A percentile compares a stretch with the other conserved stretches of the same genome.
These are phyloP conservation scores for Choloepus didactylus DNA, from an alignment of 2,797 vertebrate species.

Conservation along the genomic window DNA sequence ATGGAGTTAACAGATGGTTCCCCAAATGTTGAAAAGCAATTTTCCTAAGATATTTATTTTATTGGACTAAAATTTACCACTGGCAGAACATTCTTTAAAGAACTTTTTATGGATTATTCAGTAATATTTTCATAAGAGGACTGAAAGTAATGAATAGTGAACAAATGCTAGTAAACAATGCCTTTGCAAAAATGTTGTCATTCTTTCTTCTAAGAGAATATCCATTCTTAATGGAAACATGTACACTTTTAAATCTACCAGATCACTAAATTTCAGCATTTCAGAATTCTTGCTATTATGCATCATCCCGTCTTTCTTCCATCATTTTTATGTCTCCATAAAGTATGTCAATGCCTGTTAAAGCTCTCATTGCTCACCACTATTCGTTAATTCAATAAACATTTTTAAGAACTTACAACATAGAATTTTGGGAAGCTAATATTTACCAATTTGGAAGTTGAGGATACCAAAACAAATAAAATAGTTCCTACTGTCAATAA, in stretches of 20 bases:
- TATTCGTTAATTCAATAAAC: constrained; percentile 15
- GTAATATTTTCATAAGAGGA: constrained; percentile 18
- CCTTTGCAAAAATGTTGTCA: neutral
- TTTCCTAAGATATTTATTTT: neutral
- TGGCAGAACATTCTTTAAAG: constrained; percentile 38
- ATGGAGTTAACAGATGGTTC: neutral
- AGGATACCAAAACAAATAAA: neutral
- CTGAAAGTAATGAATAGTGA: constrained; percentile 41
- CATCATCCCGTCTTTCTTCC: neutral
- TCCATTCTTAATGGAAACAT: constrained; percentile 11
- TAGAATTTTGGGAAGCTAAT: neutral
- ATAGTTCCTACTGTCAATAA: neutral
- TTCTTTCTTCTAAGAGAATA: constrained; percentile 29
- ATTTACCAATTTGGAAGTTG: neutral
- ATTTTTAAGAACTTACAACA: constrained; percentile 2
- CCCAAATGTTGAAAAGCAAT: neutral
- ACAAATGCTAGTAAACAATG: constrained; percentile 10
- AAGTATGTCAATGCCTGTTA: neutral
- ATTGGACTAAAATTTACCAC: neutral
- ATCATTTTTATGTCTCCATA: neutral
- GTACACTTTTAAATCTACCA: neutral
- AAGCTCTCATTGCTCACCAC: neutral
- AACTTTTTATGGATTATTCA: neutral
- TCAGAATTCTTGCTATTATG: neutral
- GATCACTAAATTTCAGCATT: neutral